Evolutionary conservation across 2,797 vertebrate genomes (phyloP).

Genomic region (Characodon lateralis): DNA sequence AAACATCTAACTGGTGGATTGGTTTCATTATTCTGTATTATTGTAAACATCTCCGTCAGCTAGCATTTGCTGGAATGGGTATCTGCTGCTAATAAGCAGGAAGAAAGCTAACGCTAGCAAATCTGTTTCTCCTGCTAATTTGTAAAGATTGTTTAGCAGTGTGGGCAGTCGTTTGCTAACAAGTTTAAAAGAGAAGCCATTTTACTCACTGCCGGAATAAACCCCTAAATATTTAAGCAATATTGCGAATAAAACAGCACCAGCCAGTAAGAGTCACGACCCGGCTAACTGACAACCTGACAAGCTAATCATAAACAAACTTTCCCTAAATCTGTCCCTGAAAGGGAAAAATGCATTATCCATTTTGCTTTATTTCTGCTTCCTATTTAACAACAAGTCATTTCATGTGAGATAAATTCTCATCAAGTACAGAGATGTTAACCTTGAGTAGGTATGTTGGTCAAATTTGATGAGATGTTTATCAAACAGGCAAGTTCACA

Average conservation of each 20-base stretch:
- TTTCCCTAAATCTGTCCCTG: neutral
- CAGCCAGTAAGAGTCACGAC: slow-evolving; percentile 23
- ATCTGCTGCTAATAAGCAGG: slow-evolving; percentile 47
- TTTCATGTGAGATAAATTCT: slow-evolving; percentile 10
- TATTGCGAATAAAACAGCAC: neutral
- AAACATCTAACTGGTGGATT: neutral
- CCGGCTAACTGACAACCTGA: neutral
- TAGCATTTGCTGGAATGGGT: slow-evolving; percentile 11
- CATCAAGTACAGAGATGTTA: slow-evolving; percentile 4
- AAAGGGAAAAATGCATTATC: neutral
- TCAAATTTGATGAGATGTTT: neutral
- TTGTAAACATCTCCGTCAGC: slow-evolving; percentile 11
- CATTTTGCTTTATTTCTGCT: neutral
- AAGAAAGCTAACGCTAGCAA: slow-evolving; percentile 58
- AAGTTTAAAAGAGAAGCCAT: neutral
- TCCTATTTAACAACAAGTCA: slow-evolving; percentile 22
- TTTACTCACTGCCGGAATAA: neutral
- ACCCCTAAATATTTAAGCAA: neutral
- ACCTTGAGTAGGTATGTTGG: neutral
- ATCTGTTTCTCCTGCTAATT: slow-evolving; percentile 15
- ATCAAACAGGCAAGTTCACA: neutral
- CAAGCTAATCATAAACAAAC: slow-evolving; percentile 18
- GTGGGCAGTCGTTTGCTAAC: neutral
- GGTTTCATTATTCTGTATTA: neutral
- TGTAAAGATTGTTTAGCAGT: neutral